phyloP scores from a whole-genome alignment of 2,113 vertebrate species.

The Odontesthes bonariensis region DNA sequence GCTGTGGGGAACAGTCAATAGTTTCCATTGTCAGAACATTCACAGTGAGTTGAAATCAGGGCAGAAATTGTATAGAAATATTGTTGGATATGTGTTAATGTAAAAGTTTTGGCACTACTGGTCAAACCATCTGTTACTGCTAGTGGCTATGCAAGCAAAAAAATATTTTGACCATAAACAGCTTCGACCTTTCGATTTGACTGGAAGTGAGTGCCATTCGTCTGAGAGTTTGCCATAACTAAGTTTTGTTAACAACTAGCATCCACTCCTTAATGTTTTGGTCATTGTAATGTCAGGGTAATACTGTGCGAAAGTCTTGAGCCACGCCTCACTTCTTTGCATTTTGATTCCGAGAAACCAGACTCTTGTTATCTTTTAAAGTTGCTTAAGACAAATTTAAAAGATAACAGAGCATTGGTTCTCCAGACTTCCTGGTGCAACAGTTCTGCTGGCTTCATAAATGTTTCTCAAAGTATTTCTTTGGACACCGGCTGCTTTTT shows the following conservation, averaged over 20 bases:
- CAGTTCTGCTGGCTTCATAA: too few relatives aligned
- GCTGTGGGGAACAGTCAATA: slow-evolving; percentile 59
- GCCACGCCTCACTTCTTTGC: background rate
- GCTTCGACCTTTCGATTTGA: background rate
- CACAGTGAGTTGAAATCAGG: background rate
- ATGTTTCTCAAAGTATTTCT: background rate
- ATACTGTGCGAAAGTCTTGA: background rate
- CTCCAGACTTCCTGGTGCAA: too few relatives aligned
- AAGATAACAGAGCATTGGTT: too few relatives aligned
- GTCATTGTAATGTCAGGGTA: background rate
- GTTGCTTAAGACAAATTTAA: too few relatives aligned
- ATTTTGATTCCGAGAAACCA: background rate
- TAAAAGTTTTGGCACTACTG: background rate
- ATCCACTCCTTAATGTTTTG: background rate
- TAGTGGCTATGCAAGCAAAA: background rate
- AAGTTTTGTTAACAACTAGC: too few relatives aligned
- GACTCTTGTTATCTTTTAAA: background rate
- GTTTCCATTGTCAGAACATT: background rate
- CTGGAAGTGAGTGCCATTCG: background rate
- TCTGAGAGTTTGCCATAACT: background rate
- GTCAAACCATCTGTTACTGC: background rate
- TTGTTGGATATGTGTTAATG: background rate
- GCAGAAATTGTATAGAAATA: background rate
- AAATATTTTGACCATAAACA: too few relatives aligned
- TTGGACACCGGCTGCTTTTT: too few relatives aligned